Base-by-base conservation (phyloP, 2,888 invertebrate genomes). In the Synergus itoensis region DNA sequence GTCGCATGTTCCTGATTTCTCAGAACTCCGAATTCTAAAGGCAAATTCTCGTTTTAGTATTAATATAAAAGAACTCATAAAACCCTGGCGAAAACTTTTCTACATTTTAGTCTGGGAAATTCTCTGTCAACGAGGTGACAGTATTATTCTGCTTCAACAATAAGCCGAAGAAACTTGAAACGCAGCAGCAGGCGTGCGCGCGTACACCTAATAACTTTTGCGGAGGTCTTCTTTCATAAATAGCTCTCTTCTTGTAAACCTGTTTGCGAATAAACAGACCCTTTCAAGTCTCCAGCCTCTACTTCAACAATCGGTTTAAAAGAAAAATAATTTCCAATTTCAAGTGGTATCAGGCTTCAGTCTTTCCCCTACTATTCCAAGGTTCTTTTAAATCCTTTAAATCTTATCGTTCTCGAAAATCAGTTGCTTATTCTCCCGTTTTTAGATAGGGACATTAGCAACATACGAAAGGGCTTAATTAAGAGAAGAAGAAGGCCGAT, bases 111-210 rank as follows among this genome's bases (percentile, higher is more conserved):
- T 12, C 18, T 53, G 48, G 73, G 48, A 69, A 73, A 73, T 53
- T 36, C 36, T 53, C 53, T 73, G 73, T 53, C 73, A 73, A 53
- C 73, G 53, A 53, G 53, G 36, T 73, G 73, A 73, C 53, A 53
- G 53, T 73, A 73, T 73, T 73, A 73, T 73, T 73, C 73, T 16
- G n/a, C 53, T 53, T 28, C 36, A 48, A 73, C 73, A 73, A 53
- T 73, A 73, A 73, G 73, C 73, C 53, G n/a, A 36, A 36, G 73
- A 73, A 73, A 73, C 73, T n/a, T 73, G 73, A 73, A 73, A 73
- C 73, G 53, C 73, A 73, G 73, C 73, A 73, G 73, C 73, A 73
- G 73, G 73, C 73, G 73, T 73, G 73, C 73, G 73, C 73, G 48
- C 36, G 73, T 73, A 73, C 36, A 73, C 73, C 73, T 53, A 73